These are phyloP conservation scores for Drosophila subobscura DNA, from an alignment of 1,140 invertebrate genomes.

Conservation along the genomic window DNA sequence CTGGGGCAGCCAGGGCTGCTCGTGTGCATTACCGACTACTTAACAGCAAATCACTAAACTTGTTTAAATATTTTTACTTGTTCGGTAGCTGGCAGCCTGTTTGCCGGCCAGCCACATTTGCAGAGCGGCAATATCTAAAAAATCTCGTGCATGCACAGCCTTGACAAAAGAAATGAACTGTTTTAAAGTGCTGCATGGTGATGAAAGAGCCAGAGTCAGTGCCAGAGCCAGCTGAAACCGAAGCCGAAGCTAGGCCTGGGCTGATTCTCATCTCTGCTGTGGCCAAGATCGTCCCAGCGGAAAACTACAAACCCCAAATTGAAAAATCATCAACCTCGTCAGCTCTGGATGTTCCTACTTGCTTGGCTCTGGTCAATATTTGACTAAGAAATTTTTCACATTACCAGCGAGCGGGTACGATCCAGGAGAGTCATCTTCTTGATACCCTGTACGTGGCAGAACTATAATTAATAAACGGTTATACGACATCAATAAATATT, in stretches of 20 bases:
- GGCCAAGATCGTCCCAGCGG: conserved; percentile 51
- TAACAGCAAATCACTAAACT: conserved; percentile 82
- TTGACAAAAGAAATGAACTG: conserved; percentile 82
- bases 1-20: conserved; percentile 10
- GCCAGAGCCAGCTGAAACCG: too few relatives aligned
- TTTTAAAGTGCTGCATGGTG: conserved; percentile 73
- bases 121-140: conserved; percentile 73
- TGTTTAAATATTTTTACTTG: conserved; percentile 77
- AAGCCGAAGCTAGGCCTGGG: too few relatives aligned
- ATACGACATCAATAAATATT: too few relatives aligned
- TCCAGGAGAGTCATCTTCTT: conserved; percentile 49
- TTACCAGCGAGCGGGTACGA: conserved; percentile 64
- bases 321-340: conserved; percentile 80
- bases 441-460: neutral
- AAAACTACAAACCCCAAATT: conserved; percentile 82
- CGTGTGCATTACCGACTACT: conserved; percentile 72
- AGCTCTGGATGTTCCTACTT: conserved; percentile 53
- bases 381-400: conserved; percentile 82
- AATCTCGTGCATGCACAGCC: conserved; percentile 48
- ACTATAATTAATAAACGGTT: too few relatives aligned
- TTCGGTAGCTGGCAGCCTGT: conserved; percentile 53
- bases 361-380: conserved; percentile 70
- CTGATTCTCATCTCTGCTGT: neutral
- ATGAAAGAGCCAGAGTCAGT: neutral
- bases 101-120: conserved; percentile 65